Evolutionary conservation across 2,113 vertebrate genomes (phyloP).

Genomic region (Catharus bicknelli): DNA sequence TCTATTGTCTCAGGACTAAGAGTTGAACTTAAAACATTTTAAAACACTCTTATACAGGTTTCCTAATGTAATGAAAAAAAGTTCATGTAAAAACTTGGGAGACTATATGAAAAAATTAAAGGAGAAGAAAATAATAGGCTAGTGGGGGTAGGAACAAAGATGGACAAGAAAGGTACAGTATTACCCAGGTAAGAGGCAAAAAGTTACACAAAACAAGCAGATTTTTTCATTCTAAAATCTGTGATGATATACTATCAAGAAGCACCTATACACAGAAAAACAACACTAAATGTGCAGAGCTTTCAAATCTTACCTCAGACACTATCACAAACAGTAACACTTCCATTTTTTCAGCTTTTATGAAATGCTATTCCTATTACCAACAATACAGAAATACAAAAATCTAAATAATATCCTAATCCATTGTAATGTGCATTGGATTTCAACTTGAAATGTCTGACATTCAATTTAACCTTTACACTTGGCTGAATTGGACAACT

Average conservation of each 20-base stretch:
- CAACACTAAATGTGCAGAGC: neutral
- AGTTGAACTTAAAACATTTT: neutral
- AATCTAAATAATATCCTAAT: neutral
- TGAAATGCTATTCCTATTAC: neutral
- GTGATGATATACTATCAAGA: neutral
- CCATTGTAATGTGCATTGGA: neutral
- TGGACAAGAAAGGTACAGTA: neutral
- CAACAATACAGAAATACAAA: neutral
- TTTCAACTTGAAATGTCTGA: neutral
- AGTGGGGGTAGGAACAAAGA: neutral
- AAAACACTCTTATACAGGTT: neutral
- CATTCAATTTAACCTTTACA: slow-evolving; percentile 9
- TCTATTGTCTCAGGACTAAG: neutral
- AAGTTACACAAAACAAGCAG: neutral
- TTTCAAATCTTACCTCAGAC: neutral
- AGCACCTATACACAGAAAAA: neutral
- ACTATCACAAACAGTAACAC: neutral
- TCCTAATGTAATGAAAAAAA: neutral
- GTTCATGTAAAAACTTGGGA: neutral
- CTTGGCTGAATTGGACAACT: neutral
- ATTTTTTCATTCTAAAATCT: neutral
- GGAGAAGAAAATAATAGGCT: neutral
- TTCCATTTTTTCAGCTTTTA: neutral
- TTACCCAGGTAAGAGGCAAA: neutral
- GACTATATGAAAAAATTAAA: neutral